These are phyloP conservation scores for Lynx canadensis DNA, from an alignment of 2,113 vertebrate species.

Conservation along the genomic window DNA sequence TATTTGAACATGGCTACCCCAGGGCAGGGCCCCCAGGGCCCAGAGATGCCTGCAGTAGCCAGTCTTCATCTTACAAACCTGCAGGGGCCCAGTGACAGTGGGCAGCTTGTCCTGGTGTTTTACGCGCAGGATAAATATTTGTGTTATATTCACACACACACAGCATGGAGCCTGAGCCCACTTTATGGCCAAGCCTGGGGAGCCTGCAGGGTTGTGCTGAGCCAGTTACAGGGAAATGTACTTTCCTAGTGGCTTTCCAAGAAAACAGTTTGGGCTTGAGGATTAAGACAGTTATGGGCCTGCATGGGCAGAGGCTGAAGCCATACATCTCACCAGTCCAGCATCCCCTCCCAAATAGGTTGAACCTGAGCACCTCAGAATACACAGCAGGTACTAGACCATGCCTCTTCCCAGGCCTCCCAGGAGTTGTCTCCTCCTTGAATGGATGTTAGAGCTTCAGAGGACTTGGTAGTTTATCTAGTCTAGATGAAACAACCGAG, in stretches of 20 bases:
- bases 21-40: not conserved
- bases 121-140: constrained; percentile 37
- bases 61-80: not conserved
- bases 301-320: not conserved
- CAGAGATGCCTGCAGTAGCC: not conserved
- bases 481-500: not conserved
- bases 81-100: not conserved
- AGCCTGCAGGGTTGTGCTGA: fast-evolving
- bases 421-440: fast-evolving
- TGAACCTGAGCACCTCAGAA: not conserved
- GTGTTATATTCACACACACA: not conserved
- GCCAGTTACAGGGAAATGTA: not conserved
- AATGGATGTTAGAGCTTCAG: not conserved
- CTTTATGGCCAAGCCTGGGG: not conserved
- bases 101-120: not conserved
- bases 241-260: not conserved
- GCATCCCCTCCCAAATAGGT: not conserved
- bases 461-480: not conserved
- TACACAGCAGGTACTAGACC: too few species aligned
- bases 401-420: fast-evolving
- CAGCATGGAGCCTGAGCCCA: constrained; percentile 33
- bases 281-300: not conserved
- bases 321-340: not conserved
- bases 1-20: constrained; percentile 38
- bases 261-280: not conserved